Conservation (phyloP, 2,113 vertebrate species). For the Austrofundulus limnaeus region DNA sequence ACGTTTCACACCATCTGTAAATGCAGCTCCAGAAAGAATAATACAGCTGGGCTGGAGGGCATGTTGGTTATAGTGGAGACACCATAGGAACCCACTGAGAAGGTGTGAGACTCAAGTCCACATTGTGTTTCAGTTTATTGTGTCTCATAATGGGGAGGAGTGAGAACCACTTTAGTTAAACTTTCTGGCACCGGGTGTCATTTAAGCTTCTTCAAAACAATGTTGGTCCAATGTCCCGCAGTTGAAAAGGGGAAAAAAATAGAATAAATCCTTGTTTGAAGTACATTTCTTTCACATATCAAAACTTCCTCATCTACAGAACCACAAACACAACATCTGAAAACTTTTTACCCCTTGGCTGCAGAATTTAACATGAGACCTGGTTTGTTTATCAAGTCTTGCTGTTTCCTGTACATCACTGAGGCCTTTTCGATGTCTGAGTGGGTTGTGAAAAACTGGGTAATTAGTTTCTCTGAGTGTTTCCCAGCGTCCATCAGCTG, state of each 20-base stretch:
- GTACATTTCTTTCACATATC: no score
- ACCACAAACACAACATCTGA: no score
- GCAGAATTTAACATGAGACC: conserved; percentile 34
- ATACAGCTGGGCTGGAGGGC: conserved; percentile 15
- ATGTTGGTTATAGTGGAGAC: conserved; percentile 22
- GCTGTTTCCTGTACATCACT: conserved; percentile 24
- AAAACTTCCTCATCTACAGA: no score
- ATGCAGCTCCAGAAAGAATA: conserved; percentile 15
- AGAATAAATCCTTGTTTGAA: no score
- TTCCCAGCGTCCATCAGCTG: conserved; percentile 62
- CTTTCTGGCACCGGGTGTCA: conserved; percentile 24
- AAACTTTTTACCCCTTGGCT: conserved; percentile 4
- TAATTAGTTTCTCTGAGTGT: conserved; percentile 55
- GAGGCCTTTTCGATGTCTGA: conserved; percentile 2
- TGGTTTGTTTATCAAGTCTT: conserved; percentile 42
- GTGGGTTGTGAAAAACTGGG: conserved; percentile 58
- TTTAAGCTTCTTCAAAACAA: conserved; percentile 3
- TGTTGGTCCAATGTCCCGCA: conserved; percentile 2
- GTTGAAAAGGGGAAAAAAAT: no score
- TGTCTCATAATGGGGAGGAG: conserved; percentile 38
- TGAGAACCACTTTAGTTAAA: conserved; percentile 48
- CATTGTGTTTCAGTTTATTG: conserved; percentile 35
- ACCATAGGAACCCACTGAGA: conserved; percentile 11
- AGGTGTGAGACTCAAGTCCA: conserved; percentile 33
- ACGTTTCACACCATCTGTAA: conserved; percentile 43